Conservation (phyloP, 2,113 vertebrate genomes). For the Arothron firmamentum region DNA sequence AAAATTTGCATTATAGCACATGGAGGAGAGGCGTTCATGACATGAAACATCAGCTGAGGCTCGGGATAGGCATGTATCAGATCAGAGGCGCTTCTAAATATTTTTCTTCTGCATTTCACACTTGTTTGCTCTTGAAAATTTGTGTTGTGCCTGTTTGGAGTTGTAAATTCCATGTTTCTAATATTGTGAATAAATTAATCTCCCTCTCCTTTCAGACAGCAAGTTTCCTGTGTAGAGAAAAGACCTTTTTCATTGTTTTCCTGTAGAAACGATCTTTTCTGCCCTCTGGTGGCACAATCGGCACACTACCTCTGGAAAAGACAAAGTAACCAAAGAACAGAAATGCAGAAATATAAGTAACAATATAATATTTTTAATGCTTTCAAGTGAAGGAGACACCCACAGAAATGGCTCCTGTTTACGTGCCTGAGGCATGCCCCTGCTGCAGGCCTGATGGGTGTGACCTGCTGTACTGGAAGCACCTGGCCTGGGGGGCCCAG, state of each 20-base stretch:
- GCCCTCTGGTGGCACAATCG: conserved; percentile 48
- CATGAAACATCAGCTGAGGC: conserved; percentile 5
- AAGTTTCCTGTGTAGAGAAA: background rate
- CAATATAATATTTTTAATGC: background rate
- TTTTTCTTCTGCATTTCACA: conserved; percentile 20
- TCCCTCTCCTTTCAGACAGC: conserved; percentile 17
- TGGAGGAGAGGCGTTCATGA: background rate
- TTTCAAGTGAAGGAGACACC: no score
- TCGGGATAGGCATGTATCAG: conserved; percentile 3
- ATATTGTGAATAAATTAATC: conserved; percentile 74
- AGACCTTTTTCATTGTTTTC: no score
- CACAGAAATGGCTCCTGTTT: no score
- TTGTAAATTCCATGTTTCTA: conserved; percentile 66
- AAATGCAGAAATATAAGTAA: no score
- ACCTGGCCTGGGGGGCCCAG: no score
- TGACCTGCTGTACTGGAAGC: no score
- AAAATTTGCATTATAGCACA: conserved; percentile 5
- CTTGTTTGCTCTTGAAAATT: conserved; percentile 22
- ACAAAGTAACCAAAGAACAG: no score
- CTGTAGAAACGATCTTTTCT: conserved; percentile 7
- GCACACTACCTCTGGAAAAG: background rate
- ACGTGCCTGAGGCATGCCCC: no score
- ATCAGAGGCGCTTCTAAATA: conserved; percentile 24
- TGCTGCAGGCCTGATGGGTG: background rate
- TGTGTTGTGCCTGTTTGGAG: conserved; percentile 60